These are phyloP conservation scores for Neotoxoptera formosana DNA, from an alignment of 1,140 invertebrate species.

Conservation along the genomic window DNA sequence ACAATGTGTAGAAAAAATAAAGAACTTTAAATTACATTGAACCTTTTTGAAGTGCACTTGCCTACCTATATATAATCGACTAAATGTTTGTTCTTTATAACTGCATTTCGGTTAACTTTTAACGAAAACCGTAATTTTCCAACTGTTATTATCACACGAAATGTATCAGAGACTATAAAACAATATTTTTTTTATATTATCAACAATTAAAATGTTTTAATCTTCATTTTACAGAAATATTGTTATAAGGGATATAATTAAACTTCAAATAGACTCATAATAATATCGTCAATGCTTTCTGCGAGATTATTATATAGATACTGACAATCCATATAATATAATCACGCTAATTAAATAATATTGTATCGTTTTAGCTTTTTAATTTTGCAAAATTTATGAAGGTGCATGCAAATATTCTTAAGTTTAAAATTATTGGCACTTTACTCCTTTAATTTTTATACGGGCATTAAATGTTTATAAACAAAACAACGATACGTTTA, in stretches of 20 bases:
- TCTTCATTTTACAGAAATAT: background rate
- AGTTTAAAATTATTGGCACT: no score
- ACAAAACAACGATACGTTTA: background rate
- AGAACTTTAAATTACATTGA: background rate
- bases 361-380: background rate
- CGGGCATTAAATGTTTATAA: background rate
- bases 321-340: background rate
- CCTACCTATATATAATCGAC: background rate
- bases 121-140: background rate
- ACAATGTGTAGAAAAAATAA: background rate
- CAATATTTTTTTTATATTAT: background rate
- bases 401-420: background rate
- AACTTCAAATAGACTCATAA: no score
- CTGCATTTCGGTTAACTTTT: background rate
- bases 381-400: background rate
- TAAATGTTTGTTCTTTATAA: background rate
- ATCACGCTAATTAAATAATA: background rate
- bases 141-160: background rate
- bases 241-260: background rate
- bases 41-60: background rate
- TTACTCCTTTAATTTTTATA: background rate
- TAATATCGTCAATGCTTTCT: no score
- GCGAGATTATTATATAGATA: no score
- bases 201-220: background rate
- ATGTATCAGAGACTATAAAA: background rate